Conservation (phyloP, 2,797 vertebrate species). For the Parotocinclus haroldoi region DNA sequence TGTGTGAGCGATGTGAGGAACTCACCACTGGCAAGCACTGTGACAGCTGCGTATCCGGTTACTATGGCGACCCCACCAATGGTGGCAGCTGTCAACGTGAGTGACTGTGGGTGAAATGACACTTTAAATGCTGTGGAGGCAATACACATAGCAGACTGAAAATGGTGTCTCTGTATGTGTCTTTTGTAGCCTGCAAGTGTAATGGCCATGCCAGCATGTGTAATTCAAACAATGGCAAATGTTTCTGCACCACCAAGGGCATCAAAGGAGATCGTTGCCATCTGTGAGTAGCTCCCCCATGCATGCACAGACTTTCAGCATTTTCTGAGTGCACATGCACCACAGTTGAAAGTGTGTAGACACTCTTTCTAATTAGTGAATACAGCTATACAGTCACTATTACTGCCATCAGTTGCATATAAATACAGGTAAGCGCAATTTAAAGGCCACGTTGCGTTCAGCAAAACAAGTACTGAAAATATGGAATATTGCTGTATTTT, state of each 20-base stretch:
- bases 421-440: too few relatives aligned
- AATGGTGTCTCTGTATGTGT: constrained; percentile 25
- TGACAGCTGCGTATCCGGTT: constrained; percentile 91
- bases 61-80: constrained; percentile 93
- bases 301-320: neutral
- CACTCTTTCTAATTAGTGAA: too few relatives aligned
- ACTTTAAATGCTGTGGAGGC: neutral
- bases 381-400: too few relatives aligned
- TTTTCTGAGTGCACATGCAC: neutral
- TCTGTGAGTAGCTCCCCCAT: constrained; percentile 77
- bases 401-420: too few relatives aligned
- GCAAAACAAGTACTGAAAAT: too few relatives aligned
- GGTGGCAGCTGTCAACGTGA: constrained; percentile 95
- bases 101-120: constrained; percentile 52
- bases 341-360: neutral
- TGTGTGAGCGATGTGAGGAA: constrained; percentile 93
- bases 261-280: constrained; percentile 97
- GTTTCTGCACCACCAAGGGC: constrained; percentile 97
- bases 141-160: neutral
- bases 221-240: constrained; percentile 91
- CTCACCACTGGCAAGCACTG: constrained; percentile 92
- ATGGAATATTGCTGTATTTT: too few relatives aligned
- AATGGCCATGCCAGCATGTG: constrained; percentile 94
- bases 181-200: constrained; percentile 88
- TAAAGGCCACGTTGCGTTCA: too few relatives aligned